phyloP scores from a whole-genome alignment of 2,888 invertebrate species.

The Drosophila antonietae region DNA sequence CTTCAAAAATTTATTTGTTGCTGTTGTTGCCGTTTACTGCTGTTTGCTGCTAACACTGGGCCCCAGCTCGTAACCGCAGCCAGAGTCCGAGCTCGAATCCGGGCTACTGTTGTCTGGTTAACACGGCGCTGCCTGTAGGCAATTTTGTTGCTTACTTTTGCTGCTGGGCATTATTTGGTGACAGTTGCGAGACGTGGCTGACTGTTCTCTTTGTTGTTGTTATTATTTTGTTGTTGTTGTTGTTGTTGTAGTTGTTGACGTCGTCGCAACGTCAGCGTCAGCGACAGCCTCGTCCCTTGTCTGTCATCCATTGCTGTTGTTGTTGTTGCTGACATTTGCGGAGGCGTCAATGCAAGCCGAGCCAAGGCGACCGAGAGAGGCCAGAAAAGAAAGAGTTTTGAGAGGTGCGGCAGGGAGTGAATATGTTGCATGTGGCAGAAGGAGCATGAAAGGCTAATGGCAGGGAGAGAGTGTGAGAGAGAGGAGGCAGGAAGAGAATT shows the following conservation, averaged over 20 bases:
- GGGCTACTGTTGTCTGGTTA: conserved; percentile 60
- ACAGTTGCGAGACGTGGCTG: conserved; percentile 51
- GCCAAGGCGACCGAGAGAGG: background rate
- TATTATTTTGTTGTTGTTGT: background rate
- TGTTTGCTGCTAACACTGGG: conserved; percentile 17
- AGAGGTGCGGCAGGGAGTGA: background rate
- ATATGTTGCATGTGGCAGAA: background rate
- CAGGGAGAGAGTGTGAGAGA: background rate
- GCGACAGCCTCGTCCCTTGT: conserved; percentile 20
- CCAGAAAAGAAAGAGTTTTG: background rate
- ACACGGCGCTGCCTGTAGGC: conserved; percentile 30
- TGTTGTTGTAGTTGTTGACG: conserved; percentile 26
- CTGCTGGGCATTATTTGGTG: conserved; percentile 63
- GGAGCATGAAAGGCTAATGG: background rate
- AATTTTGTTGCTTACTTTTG: conserved; percentile 21
- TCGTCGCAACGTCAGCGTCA: conserved; percentile 15
- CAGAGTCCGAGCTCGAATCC: conserved; percentile 32
- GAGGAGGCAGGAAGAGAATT: too few species aligned
- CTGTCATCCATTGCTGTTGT: conserved; percentile 27
- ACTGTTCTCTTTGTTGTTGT: conserved; percentile 14
- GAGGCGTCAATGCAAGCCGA: conserved; percentile 45
- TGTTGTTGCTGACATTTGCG: conserved; percentile 52
- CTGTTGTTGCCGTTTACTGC: conserved; percentile 28
- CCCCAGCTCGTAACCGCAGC: conserved; percentile 7
- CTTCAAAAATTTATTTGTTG: conserved; percentile 68